A percentile compares a stretch with the other conserved stretches of the same genome.
Evolutionary conservation across 1,140 invertebrate species (phyloP).

Genomic region (Anastrepha ludens): DNA sequence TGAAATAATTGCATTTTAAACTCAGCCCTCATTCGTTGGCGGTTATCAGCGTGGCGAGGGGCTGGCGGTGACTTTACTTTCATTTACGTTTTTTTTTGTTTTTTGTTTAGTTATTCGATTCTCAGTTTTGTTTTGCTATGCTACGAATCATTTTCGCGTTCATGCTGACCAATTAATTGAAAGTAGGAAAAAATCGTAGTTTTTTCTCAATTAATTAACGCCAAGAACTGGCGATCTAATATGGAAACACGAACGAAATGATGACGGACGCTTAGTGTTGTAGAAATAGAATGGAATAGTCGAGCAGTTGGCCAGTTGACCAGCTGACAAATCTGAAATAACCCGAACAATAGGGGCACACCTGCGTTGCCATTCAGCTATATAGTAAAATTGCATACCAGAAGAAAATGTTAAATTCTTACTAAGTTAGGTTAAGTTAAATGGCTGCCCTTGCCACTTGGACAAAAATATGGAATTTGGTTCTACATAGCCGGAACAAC

Average conservation of each 20-base stretch:
- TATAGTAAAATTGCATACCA: too few species aligned
- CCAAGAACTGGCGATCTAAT: background rate
- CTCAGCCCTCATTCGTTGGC: background rate
- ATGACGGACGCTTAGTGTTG: too few species aligned
- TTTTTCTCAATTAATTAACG: background rate
- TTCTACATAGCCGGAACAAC: too few species aligned
- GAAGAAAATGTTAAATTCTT: too few species aligned
- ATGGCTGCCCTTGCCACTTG: too few species aligned
- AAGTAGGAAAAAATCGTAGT: background rate
- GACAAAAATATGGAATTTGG: too few species aligned
- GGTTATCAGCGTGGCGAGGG: background rate
- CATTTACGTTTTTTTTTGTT: background rate
- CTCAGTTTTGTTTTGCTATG: constrained; percentile 10
- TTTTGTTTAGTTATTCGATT: constrained; percentile 13
- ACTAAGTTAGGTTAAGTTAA: too few species aligned
- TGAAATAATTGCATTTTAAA: constrained; percentile 38
- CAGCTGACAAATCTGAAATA: too few species aligned
- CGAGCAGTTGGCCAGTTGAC: too few species aligned
- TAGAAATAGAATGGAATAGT: too few species aligned
- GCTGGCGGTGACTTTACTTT: background rate
- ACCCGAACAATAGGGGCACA: too few species aligned
- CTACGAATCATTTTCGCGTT: constrained; percentile 22
- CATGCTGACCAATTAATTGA: constrained; percentile 26
- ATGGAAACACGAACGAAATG: background rate
- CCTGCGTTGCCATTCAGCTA: too few species aligned